A percentile compares a stretch with the other conserved stretches of the same genome.
Conservation (phyloP, 2,797 vertebrate species). For the Adelosebastes latens region DNA sequence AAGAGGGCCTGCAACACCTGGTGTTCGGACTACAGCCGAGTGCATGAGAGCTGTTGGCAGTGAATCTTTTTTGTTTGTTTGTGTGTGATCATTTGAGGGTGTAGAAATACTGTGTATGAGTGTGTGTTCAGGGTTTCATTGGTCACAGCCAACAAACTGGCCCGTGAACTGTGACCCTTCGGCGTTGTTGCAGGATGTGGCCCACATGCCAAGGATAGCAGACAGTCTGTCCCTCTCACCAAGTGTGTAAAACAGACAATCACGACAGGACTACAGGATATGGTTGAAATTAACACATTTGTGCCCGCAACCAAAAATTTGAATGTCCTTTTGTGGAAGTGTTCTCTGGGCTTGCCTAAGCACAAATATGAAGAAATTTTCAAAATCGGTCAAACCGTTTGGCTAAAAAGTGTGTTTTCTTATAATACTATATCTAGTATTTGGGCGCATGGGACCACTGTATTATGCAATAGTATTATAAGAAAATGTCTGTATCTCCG, state of each 20-base stretch:
- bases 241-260: constrained; percentile 14
- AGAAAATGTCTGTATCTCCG: too few relatives aligned
- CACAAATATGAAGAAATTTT: too few relatives aligned
- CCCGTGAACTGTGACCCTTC: constrained; percentile 59
- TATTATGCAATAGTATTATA: too few relatives aligned
- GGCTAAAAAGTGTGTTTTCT: too few relatives aligned
- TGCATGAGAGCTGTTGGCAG: constrained; percentile 54
- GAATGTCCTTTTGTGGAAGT: too few relatives aligned
- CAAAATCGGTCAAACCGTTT: too few relatives aligned
- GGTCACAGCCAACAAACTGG: constrained; percentile 39
- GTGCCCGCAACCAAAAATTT: too few relatives aligned
- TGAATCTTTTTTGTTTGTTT: constrained; percentile 41
- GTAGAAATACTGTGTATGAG: constrained; percentile 13
- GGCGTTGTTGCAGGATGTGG: constrained; percentile 69
- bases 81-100: constrained; percentile 23
- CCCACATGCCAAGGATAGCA: constrained; percentile 66
- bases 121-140: constrained; percentile 15
- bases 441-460: too few relatives aligned
- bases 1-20: constrained; percentile 58
- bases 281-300: not conserved
- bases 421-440: too few relatives aligned
- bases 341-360: too few relatives aligned
- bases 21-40: constrained; percentile 32
- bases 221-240: constrained; percentile 50
- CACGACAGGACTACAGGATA: not conserved